A percentile compares a stretch with the other conserved stretches of the same genome.
Evolutionary conservation across 2,888 invertebrate genomes (phyloP).

Genomic region (Hypomecis atomaria): DNA sequence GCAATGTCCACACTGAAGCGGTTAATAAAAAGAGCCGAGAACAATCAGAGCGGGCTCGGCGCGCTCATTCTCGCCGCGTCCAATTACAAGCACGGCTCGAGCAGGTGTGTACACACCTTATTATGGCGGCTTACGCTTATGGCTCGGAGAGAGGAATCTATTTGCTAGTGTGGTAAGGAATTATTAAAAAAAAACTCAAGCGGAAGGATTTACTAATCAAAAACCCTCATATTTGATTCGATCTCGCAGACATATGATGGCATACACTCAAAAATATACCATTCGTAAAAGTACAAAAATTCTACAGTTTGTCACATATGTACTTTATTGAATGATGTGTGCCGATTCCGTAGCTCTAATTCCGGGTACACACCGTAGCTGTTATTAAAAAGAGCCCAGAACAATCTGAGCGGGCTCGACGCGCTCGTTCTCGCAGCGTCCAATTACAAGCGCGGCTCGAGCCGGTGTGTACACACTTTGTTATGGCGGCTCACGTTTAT

Average conservation of each 20-base stretch:
- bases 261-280: too few relatives aligned
- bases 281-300: neutral
- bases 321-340: neutral
- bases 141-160: too few relatives aligned
- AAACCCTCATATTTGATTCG: too few relatives aligned
- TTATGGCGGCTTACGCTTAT: too few relatives aligned
- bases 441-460: constrained; percentile 62
- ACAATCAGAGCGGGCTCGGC: constrained; percentile 57
- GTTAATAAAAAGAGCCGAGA: constrained; percentile 75
- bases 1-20: constrained; percentile 30
- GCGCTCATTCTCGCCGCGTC: too few relatives aligned
- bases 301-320: neutral
- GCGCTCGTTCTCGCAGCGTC: constrained; percentile 71
- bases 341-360: constrained; percentile 9
- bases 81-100: too few relatives aligned
- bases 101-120: too few relatives aligned
- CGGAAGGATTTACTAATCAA: too few relatives aligned
- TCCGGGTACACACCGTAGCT: constrained; percentile 36
- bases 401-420: constrained; percentile 69
- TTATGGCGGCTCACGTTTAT: constrained; percentile 22
- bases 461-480: constrained; percentile 31
- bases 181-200: too few relatives aligned
- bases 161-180: too few relatives aligned
- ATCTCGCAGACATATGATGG: too few relatives aligned
- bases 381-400: constrained; percentile 75